Evolutionary conservation across 2,888 invertebrate genomes (phyloP).

Genomic region (Tiliacea aurago): DNA sequence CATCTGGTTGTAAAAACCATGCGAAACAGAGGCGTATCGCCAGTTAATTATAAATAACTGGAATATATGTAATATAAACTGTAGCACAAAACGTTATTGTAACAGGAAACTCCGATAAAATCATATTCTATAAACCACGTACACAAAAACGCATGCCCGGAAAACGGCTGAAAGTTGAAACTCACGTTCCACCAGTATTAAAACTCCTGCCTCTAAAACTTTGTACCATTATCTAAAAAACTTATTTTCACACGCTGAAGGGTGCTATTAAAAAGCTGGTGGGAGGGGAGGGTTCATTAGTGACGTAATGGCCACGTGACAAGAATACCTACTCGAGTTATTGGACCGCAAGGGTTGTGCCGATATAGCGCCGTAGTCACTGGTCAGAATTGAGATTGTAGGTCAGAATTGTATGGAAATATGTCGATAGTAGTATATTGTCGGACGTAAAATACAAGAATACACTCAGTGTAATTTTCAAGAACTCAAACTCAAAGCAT

Average conservation of each 20-base stretch:
- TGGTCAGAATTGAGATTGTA: constrained; percentile 32
- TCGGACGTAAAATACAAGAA: not conserved
- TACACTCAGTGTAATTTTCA: not conserved
- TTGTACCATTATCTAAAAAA: constrained; percentile 60
- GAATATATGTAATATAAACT: too few relatives aligned
- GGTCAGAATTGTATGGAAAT: constrained; percentile 8
- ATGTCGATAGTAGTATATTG: not conserved
- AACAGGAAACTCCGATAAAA: constrained; percentile 14
- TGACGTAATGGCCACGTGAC: constrained; percentile 71
- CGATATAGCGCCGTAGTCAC: constrained; percentile 29
- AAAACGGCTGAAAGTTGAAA: constrained; percentile 25
- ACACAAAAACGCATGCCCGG: constrained; percentile 7
- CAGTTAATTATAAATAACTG: too few relatives aligned
- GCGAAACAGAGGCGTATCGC: too few relatives aligned
- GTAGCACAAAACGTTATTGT: not conserved
- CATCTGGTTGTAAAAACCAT: too few relatives aligned
- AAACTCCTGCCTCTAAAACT: constrained; percentile 48
- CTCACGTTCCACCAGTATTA: constrained; percentile 37
- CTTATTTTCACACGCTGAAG: constrained; percentile 63
- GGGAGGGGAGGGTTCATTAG: constrained; percentile 71
- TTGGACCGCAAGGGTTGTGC: constrained; percentile 55
- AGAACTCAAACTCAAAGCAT: too few relatives aligned
- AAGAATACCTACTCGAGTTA: constrained; percentile 63
- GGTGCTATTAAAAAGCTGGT: constrained; percentile 71
- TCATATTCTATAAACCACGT: not conserved